Evolutionary conservation across 2,797 vertebrate genomes (phyloP).

Genomic region (Eupleurogrammus muticus): DNA sequence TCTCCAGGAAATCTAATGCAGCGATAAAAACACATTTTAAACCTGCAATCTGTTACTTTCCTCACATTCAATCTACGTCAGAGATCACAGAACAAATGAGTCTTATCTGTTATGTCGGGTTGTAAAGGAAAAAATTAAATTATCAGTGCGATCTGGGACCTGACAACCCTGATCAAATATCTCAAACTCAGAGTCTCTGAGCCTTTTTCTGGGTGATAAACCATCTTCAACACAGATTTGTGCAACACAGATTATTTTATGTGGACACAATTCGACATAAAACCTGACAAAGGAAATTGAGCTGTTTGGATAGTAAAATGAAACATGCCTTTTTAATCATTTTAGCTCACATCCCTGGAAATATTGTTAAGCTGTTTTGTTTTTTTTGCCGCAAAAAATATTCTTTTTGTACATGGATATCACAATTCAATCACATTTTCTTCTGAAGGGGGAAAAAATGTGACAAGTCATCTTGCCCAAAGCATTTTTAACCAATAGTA

Average conservation of each 20-base stretch:
- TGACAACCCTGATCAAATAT: constrained; percentile 16
- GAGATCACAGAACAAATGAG: constrained; percentile 27
- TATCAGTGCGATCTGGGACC: neutral
- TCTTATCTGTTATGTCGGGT: neutral
- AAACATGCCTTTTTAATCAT: too few relatives aligned
- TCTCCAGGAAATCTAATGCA: constrained; percentile 46
- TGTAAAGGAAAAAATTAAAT: constrained; percentile 3
- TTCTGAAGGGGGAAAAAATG: too few relatives aligned
- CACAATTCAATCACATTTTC: too few relatives aligned
- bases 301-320: neutral
- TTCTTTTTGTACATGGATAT: too few relatives aligned
- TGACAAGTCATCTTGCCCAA: too few relatives aligned
- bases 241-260: neutral
- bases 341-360: too few relatives aligned
- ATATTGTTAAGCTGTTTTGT: too few relatives aligned
- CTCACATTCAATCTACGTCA: constrained; percentile 23
- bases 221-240: neutral
- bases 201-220: neutral
- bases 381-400: too few relatives aligned
- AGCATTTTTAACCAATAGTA: too few relatives aligned
- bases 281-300: too few relatives aligned
- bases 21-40: constrained; percentile 54
- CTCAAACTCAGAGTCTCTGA: neutral
- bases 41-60: constrained; percentile 52
- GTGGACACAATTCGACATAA: too few relatives aligned